A percentile compares a stretch with the other conserved stretches of the same genome.
Evolutionary conservation across 2,888 invertebrate species (phyloP).

Genomic region (Pseudolycoriella hygida): DNA sequence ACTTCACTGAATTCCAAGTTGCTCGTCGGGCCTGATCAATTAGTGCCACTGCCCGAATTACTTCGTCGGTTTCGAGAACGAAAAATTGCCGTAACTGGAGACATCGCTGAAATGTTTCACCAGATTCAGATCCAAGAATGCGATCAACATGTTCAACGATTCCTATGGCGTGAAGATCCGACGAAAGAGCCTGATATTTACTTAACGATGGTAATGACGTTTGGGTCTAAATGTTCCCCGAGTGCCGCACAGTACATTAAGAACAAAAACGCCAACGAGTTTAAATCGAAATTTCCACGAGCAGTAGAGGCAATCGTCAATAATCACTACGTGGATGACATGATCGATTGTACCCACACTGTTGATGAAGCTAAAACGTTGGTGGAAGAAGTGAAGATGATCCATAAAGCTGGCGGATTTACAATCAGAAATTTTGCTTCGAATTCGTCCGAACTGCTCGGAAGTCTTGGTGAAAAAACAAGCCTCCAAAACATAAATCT

Average conservation of each 20-base stretch:
- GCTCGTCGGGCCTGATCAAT: constrained; percentile 11
- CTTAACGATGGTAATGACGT: neutral
- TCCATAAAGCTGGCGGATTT: neutral
- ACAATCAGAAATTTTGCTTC: neutral
- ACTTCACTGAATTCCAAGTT: constrained; percentile 12
- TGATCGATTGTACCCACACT: neutral
- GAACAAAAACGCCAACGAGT: neutral
- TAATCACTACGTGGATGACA: neutral
- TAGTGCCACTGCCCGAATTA: constrained; percentile 10
- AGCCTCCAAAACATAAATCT: too few species aligned
- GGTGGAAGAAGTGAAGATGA: neutral
- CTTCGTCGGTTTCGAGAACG: constrained; percentile 10
- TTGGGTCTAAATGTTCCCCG: neutral
- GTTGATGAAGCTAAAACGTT: too few species aligned
- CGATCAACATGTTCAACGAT: constrained; percentile 8
- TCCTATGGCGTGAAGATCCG: constrained; percentile 8
- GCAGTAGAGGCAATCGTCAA: neutral
- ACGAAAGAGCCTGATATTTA: neutral
- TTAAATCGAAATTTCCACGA: neutral
- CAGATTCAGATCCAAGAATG: constrained; percentile 7
- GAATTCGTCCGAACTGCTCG: neutral
- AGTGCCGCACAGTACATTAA: neutral
- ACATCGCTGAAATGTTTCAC: constrained; percentile 12
- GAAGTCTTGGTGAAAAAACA: too few species aligned
- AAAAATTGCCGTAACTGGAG: constrained; percentile 9